Base-by-base conservation (phyloP, 2,888 invertebrate genomes). In the Melanotus villosus region DNA sequence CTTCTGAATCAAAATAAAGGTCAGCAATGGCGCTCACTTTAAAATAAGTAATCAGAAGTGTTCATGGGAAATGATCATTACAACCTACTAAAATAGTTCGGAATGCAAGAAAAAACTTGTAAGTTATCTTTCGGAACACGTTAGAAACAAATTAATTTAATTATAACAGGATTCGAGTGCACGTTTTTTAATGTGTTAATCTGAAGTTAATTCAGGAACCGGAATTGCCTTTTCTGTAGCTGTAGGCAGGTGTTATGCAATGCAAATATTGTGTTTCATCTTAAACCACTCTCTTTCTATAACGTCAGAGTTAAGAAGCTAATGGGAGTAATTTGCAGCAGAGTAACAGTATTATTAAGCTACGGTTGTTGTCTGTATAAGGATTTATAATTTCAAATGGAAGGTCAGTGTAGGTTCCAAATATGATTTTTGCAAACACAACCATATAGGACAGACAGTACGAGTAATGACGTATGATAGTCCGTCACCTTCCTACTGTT, bases 131-230 rank as follows among this genome's bases (percentile, higher is more conserved):
- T 12, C 12, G n/a, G 34, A 12, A 12, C 1, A 12, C n/a, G 2
- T 34, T 5, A 34, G 34, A 34, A 34, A n/a, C 12, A 34, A 34
- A 34, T 34, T 34, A 34, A 34, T 34, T 34, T 12, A 34, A 12
- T 2, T 34, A n/a, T 34, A 12, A 34, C 34, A 34, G 2, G 34
- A 34, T 34, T 34, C 34, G n/a, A 34, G 12, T 34, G 1, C n/a
- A 34, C 12, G n/a, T 12, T 12, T 12, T 34, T 34, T 12, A 34
- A 34, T n/a, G 12, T 34, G 34, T 34, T 34, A 34, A 34, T 34
- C 34, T 41, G 16, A 18, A 45, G 10, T 45, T 45, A 21, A 45
- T 45, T 21, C 45, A 45, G 45, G 45, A 45, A 21, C 45, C 45
- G 45, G 45, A 45, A 45, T 21, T 45, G 10, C 26, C 3, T 16